These are phyloP conservation scores for Cantharis flavilabris DNA, from an alignment of 2,888 invertebrate species.

Conservation along the genomic window DNA sequence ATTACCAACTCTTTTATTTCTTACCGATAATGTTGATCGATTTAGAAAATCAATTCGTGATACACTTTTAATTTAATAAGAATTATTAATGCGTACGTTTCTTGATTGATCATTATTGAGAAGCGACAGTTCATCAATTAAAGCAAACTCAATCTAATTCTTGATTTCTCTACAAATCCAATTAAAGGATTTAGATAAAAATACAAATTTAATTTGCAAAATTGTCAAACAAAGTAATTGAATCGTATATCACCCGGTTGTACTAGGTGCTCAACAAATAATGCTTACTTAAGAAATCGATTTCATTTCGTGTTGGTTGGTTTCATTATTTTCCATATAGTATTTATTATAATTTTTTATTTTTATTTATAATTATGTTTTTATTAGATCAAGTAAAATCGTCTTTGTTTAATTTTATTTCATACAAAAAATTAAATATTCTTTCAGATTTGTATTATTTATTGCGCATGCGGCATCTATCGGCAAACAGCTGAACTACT, in stretches of 20 bases:
- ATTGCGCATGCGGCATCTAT: background rate
- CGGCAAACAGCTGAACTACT: background rate
- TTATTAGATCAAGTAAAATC: too few species aligned
- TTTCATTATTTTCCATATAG: background rate
- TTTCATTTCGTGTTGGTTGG: background rate
- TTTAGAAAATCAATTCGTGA: background rate
- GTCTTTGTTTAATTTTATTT: background rate
- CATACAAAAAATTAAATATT: background rate
- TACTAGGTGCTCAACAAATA: background rate
- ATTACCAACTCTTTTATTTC: background rate
- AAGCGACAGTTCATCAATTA: background rate
- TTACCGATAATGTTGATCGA: background rate
- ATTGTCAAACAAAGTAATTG: constrained; percentile 33
- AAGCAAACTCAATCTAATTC: background rate
- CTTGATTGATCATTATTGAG: background rate
- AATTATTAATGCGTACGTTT: background rate
- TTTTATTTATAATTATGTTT: too few species aligned
- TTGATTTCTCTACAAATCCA: background rate
- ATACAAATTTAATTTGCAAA: constrained; percentile 26
- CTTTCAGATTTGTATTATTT: background rate
- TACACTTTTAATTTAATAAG: background rate
- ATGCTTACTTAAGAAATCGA: background rate
- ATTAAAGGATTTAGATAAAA: constrained; percentile 9
- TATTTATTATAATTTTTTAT: background rate
- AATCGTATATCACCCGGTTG: constrained; percentile 23